phyloP scores from a whole-genome alignment of 2,888 invertebrate species.

The Zaprionus lineosus region DNA sequence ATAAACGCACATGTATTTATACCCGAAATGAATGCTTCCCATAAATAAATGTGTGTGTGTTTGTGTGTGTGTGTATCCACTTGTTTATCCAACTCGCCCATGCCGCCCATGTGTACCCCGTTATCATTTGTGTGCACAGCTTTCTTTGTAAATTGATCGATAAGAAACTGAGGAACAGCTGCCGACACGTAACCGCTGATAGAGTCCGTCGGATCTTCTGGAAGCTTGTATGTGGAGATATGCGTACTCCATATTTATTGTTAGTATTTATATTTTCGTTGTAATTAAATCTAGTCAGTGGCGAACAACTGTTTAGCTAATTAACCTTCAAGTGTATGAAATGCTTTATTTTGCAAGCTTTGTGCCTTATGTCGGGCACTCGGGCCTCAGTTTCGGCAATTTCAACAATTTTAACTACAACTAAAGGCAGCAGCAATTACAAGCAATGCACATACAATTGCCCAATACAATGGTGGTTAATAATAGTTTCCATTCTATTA shows the following conservation, averaged over 20 bases:
- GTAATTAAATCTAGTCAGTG: background rate
- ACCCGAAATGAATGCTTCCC: conserved; percentile 23
- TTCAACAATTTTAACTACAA: conserved; percentile 16
- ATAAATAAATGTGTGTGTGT: too few relatives aligned
- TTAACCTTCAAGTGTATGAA: conserved; percentile 36
- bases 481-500: conserved; percentile 67
- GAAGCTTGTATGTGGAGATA: too few relatives aligned
- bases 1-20: conserved; percentile 1
- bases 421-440: conserved; percentile 3
- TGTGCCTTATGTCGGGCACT: background rate
- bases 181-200: conserved; percentile 25
- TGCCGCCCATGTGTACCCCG: conserved; percentile 5
- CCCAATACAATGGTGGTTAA: conserved; percentile 20
- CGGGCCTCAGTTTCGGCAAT: conserved; percentile 28
- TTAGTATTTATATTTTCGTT: too few relatives aligned
- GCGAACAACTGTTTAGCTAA: conserved; percentile 13
- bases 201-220: too few relatives aligned
- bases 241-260: too few relatives aligned
- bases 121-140: conserved; percentile 37
- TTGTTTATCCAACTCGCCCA: conserved; percentile 30
- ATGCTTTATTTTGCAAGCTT: conserved; percentile 8
- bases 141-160: conserved; percentile 31
- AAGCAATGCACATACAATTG: conserved; percentile 37
- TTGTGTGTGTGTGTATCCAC: conserved; percentile 4
- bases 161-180: conserved; percentile 41